phyloP scores from a whole-genome alignment of 2,888 invertebrate species.

The Oscheius onirici region DNA sequence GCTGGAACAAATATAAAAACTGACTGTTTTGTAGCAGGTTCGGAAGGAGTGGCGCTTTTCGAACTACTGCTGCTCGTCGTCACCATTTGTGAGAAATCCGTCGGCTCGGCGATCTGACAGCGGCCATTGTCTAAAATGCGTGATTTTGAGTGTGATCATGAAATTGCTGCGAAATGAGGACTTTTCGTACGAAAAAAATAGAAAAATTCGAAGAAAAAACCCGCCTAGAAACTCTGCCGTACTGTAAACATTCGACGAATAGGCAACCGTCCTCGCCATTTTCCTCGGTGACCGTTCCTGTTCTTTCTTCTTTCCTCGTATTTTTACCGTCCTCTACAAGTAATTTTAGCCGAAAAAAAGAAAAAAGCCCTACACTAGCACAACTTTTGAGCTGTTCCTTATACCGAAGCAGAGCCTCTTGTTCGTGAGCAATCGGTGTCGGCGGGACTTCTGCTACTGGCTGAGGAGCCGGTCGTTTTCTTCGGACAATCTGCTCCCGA shows the following conservation, averaged over 20 bases:
- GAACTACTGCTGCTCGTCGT: neutral
- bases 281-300: neutral
- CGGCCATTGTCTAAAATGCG: too few species aligned
- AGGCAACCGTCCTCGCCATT: neutral
- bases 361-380: neutral
- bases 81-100: neutral
- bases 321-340: neutral
- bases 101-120: too few species aligned
- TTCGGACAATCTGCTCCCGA: too few species aligned
- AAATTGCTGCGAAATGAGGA: too few species aligned
- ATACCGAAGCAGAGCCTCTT: neutral
- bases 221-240: too few species aligned
- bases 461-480: too few species aligned
- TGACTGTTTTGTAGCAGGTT: neutral
- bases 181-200: too few species aligned
- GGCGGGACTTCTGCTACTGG: too few species aligned
- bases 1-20: neutral
- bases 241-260: too few species aligned
- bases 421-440: too few species aligned
- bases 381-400: neutral
- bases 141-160: too few species aligned
- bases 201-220: too few species aligned
- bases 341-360: neutral
- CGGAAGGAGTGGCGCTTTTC: neutral
- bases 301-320: neutral